Evolutionary conservation across 2,113 vertebrate genomes (phyloP), one percentile per base, ranked within the genome.

Genomic region (Alosa alosa): DNA sequence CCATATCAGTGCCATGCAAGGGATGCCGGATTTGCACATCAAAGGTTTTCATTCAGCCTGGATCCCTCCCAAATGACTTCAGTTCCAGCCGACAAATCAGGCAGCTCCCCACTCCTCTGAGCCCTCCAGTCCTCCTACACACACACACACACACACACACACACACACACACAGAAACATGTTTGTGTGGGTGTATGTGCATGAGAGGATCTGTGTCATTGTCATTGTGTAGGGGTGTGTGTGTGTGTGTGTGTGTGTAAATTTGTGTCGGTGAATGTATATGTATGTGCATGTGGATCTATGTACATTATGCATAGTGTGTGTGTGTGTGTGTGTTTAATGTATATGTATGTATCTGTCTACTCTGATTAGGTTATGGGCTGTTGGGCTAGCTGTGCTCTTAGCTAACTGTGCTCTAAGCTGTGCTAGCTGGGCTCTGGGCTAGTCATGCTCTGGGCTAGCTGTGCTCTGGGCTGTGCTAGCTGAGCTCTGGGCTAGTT

Each of bases 11-110:
- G 81, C 85, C 87, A 88, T 89, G 39, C 82, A 83, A 86, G 89
- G 89, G 93, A 84, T 0, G 25, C 49, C 88, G 90, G 91, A 93
- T 94, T 95, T 94, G 82, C 91, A 95, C 92, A 93, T 94, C 94
- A 94, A 94, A 95, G 91, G 55, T 22, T 36, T 89, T 93, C 91
- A 94, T 94, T 93, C 93, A 91, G 89, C 64, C 84, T 88, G 83
- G 84, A 90, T 92, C 88, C 45, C 91, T 93, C 87, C 87, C 90
- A 90, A 94, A 93, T 90, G 72, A 93, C 90, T 92, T 94, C 86
- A 81, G 89, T 92, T 92, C 89, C 89, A 88, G 92, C 88, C 84
- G 81, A 88, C 85, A 83, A 91, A 93, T 92, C 85, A 87, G 91
- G 89, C 90, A 13, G 7, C 72, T 81, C 25, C 50, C 89, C 84